Conservation (phyloP, 2,113 vertebrate species). For the Pristiophorus japonicus region DNA sequence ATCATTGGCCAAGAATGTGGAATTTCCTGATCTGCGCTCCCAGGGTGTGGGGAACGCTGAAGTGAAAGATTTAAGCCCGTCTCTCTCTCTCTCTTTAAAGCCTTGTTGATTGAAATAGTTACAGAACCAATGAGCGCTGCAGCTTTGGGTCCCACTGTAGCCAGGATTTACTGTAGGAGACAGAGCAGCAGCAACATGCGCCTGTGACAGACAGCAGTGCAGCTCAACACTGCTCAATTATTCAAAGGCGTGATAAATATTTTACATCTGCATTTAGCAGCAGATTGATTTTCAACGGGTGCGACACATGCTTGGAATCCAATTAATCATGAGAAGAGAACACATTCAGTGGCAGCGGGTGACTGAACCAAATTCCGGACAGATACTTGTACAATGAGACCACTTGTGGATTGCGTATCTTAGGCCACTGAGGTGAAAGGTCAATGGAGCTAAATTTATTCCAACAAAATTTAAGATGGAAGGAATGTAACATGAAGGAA, state of each 20-base stretch:
- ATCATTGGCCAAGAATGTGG: neutral
- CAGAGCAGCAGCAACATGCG: neutral
- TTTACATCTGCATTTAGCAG: neutral
- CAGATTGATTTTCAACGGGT: neutral
- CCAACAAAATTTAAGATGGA: neutral
- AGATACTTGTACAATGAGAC: neutral
- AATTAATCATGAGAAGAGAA: neutral
- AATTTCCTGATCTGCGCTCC: neutral
- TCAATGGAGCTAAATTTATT: neutral
- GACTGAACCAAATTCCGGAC: neutral
- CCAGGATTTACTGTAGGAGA: neutral
- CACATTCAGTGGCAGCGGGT: neutral
- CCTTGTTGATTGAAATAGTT: neutral
- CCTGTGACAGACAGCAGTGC: neutral
- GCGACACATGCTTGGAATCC: neutral
- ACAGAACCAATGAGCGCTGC: neutral
- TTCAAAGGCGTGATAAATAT: neutral
- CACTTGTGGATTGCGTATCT: neutral
- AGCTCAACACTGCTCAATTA: neutral
- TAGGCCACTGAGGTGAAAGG: neutral
- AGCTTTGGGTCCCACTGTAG: neutral
- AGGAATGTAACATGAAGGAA: neutral
- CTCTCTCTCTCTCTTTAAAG: neutral
- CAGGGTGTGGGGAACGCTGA: neutral
- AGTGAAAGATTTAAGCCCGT: neutral